Conservation (phyloP, 2,888 invertebrate species). For the Atethmia centrago region DNA sequence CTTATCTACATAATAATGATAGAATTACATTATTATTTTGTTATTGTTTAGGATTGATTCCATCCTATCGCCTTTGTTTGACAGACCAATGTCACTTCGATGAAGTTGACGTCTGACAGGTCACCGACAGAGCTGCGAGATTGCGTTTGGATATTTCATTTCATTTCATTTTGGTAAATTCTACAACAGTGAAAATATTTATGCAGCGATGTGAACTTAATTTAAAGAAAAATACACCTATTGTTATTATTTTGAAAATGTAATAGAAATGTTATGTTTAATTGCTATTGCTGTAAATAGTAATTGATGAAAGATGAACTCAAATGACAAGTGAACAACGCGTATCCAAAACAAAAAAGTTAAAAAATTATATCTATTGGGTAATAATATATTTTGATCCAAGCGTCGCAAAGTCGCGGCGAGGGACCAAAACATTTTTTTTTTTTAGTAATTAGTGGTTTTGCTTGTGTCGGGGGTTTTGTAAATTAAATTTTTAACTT, state of each 20-base stretch:
- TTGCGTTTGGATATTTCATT: constrained; percentile 22
- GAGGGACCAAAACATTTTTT: no score
- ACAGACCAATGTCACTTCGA: constrained; percentile 12
- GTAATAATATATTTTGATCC: no score
- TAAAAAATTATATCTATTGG: no score
- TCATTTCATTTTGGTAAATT: not conserved
- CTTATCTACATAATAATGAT: constrained; percentile 56
- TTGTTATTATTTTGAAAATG: not conserved
- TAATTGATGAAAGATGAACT: not conserved
- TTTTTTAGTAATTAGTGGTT: no score
- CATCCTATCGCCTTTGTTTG: constrained; percentile 31
- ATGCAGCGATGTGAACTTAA: not conserved
- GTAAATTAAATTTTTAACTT: no score
- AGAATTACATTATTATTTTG: constrained; percentile 59
- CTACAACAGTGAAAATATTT: not conserved
- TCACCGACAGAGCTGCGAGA: not conserved
- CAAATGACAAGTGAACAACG: not conserved
- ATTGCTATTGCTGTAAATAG: not conserved
- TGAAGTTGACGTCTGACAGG: constrained; percentile 41
- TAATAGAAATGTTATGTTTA: not conserved
- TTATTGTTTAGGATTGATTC: constrained; percentile 57
- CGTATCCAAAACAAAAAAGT: not conserved
- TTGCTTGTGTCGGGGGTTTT: no score
- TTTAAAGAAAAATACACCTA: not conserved
- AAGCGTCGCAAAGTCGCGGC: no score